A percentile compares a stretch with the other conserved stretches of the same genome.
These are phyloP conservation scores for Arctopsyche grandis DNA, from an alignment of 1,140 invertebrate species.

Conservation along the genomic window DNA sequence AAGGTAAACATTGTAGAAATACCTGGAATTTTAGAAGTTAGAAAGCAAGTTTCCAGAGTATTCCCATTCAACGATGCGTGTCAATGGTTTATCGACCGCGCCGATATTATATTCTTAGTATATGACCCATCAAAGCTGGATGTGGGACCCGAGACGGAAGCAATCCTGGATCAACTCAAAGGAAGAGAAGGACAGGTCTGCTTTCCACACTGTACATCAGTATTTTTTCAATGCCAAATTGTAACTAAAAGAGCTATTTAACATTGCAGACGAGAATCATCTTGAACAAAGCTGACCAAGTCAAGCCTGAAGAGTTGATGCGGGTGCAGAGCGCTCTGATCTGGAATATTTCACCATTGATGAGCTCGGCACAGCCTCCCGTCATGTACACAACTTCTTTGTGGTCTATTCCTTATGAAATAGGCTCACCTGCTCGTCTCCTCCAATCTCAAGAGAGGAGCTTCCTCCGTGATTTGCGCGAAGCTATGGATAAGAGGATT, in stretches of 20 bases:
- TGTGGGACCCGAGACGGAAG: slow-evolving; percentile 93
- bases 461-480: slow-evolving; percentile 84
- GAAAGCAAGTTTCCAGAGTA: slow-evolving; percentile 90
- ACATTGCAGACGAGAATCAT: slow-evolving; percentile 82
- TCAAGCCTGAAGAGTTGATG: slow-evolving; percentile 92
- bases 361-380: slow-evolving; percentile 93
- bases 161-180: slow-evolving; percentile 91
- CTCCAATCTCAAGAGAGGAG: slow-evolving; percentile 88
- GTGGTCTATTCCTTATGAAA: slow-evolving; percentile 87
- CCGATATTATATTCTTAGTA: slow-evolving; percentile 93
- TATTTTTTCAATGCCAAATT: slow-evolving; percentile 10
- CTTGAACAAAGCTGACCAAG: slow-evolving; percentile 94
- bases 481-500: slow-evolving; percentile 86
- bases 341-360: slow-evolving; percentile 95
- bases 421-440: slow-evolving; percentile 79
- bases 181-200: slow-evolving; percentile 88
- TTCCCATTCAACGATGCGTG: slow-evolving; percentile 96
- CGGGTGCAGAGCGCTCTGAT: slow-evolving; percentile 92
- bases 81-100: slow-evolving; percentile 95
- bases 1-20: slow-evolving; percentile 97
- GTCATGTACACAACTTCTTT: slow-evolving; percentile 93
- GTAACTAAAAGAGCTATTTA: background rate
- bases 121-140: slow-evolving; percentile 96
- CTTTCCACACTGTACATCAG: background rate
- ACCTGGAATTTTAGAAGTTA: slow-evolving; percentile 93